phyloP scores from a whole-genome alignment of 1,140 invertebrate species.

The Euborellia annulipes region DNA sequence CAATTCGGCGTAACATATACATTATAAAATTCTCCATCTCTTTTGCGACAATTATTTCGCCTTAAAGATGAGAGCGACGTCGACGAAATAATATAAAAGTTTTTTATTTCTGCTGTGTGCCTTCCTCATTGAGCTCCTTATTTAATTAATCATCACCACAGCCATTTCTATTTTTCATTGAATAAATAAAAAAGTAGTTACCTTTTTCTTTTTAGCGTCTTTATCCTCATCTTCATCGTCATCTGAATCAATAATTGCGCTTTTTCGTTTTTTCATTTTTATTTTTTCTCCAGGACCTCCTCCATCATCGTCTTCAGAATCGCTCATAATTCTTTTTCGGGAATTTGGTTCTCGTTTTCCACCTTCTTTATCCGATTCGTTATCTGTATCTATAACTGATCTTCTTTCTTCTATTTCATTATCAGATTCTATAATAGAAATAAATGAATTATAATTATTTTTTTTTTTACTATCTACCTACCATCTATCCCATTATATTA shows the following conservation, averaged over 20 bases:
- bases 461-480: no score
- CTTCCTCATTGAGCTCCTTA: not conserved
- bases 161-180: conserved; percentile 15
- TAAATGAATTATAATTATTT: not conserved
- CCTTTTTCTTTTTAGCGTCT: conserved; percentile 22
- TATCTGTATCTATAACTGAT: conserved; percentile 20
- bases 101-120: not conserved
- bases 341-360: conserved; percentile 9
- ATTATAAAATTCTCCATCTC: no score
- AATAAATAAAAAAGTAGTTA: conserved; percentile 17
- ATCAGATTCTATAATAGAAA: conserved; percentile 9
- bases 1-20: no score
- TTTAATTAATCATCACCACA: conserved; percentile 23
- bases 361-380: conserved; percentile 14
- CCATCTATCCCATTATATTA: no score
- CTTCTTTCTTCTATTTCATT: conserved; percentile 20
- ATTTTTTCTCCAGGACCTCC: conserved; percentile 16
- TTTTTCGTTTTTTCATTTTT: conserved; percentile 16
- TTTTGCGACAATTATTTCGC: conserved; percentile 6
- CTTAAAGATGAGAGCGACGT: conserved; percentile 4
- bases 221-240: conserved; percentile 12
- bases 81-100: conserved; percentile 4
- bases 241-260: conserved; percentile 13
- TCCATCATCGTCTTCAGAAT: conserved; percentile 17
- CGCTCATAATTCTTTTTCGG: conserved; percentile 12